Evolutionary conservation across 2,888 invertebrate species (phyloP).

Genomic region (Trissolcus japonicus): DNA sequence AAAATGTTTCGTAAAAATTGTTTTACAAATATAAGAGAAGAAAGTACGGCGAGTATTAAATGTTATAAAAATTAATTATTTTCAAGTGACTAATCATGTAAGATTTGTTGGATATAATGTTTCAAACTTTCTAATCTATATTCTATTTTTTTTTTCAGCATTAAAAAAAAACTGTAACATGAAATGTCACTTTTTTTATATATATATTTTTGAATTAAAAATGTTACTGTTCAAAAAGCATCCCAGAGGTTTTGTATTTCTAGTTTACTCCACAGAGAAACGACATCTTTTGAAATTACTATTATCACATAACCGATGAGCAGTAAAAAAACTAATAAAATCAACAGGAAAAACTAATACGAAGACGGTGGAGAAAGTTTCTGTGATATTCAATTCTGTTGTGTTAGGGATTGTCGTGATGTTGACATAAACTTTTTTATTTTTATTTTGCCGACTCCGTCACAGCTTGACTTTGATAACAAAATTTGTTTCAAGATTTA

Average conservation of each 20-base stretch:
- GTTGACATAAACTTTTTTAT: conserved; percentile 41
- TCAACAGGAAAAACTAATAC: conserved; percentile 43
- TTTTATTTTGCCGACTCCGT: conserved; percentile 23
- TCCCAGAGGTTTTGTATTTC: neutral
- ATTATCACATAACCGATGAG: conserved; percentile 35
- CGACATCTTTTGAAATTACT: conserved; percentile 18
- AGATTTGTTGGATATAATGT: too few relatives aligned
- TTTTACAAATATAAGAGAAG: too few relatives aligned
- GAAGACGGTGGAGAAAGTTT: conserved; percentile 36
- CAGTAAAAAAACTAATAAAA: conserved; percentile 40
- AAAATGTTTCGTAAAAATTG: conserved; percentile 1
- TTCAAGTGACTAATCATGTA: too few relatives aligned
- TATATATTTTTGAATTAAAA: too few relatives aligned
- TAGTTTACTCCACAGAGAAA: too few relatives aligned
- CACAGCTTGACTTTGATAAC: conserved; percentile 36
- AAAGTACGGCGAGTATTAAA: too few relatives aligned
- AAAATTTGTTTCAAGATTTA: conserved; percentile 33
- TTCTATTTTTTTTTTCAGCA: too few relatives aligned
- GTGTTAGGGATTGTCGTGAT: conserved; percentile 34
- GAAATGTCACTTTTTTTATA: too few relatives aligned
- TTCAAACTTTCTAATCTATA: too few relatives aligned
- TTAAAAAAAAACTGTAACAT: too few relatives aligned
- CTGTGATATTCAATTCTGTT: conserved; percentile 42
- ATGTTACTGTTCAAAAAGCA: conserved; percentile 2
- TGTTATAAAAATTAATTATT: too few relatives aligned